phyloP scores from a whole-genome alignment of 2,797 vertebrate species.

The Aldrovandia affinis region DNA sequence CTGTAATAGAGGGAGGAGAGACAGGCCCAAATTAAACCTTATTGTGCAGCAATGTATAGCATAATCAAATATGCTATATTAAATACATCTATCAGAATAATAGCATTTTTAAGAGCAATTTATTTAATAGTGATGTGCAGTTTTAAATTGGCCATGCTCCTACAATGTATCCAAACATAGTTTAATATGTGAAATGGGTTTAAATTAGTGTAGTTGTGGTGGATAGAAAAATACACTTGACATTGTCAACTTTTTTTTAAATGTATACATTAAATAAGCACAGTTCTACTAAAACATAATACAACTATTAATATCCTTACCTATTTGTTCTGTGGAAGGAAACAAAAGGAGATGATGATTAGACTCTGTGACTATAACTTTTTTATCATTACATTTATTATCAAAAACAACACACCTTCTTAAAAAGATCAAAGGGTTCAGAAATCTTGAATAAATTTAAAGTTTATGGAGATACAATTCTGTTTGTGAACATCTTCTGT shows the following conservation, averaged over 20 bases:
- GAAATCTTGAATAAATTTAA: no score
- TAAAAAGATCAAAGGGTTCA: no score
- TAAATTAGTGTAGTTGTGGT: background rate
- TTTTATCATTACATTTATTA: no score
- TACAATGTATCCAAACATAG: background rate
- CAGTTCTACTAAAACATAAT: background rate
- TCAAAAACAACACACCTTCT: no score
- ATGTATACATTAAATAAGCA: background rate
- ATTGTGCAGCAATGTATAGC: background rate
- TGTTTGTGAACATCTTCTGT: background rate
- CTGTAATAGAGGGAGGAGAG: constrained; percentile 14
- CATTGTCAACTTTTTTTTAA: background rate
- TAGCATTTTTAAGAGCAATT: background rate
- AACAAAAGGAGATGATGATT: background rate
- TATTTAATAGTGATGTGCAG: background rate
- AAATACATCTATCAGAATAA: background rate
- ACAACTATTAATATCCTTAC: constrained; percentile 15
- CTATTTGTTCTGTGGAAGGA: background rate
- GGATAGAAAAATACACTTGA: background rate
- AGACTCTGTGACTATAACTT: background rate
- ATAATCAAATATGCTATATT: background rate
- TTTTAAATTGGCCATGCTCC: background rate
- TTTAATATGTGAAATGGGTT: background rate
- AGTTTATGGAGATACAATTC: no score
- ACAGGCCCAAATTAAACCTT: background rate